These are phyloP conservation scores for Brachionus calyciflorus DNA, from an alignment of 1,140 invertebrate species.

Conservation along the genomic window DNA sequence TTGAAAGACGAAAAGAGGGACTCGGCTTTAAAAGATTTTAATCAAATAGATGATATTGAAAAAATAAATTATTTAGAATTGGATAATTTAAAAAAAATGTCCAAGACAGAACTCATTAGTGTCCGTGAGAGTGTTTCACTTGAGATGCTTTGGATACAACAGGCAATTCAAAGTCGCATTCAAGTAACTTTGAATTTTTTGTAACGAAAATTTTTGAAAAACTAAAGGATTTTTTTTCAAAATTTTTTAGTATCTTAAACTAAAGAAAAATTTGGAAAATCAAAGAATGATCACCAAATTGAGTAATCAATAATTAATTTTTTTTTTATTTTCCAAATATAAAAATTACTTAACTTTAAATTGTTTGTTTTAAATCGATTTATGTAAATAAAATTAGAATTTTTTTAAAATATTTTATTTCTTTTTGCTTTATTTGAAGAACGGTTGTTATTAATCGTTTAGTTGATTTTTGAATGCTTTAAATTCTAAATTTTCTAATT, in stretches of 20 bases:
- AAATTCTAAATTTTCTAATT: too few relatives aligned
- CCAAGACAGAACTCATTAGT: conserved; percentile 11
- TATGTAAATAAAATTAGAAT: conserved; percentile 17
- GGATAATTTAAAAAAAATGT: conserved; percentile 13
- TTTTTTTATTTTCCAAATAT: conserved; percentile 19
- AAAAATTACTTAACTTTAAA: too few relatives aligned
- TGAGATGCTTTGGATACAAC: conserved; percentile 42
- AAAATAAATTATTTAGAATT: conserved; percentile 21
- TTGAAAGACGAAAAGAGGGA: neutral
- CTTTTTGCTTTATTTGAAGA: neutral
- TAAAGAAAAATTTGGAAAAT: conserved; percentile 42
- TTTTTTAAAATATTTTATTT: neutral
- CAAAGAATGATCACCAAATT: conserved; percentile 26
- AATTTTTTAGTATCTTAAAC: conserved; percentile 18
- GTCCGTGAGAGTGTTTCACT: conserved; percentile 33
- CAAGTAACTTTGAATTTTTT: conserved; percentile 8
- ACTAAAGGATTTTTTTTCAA: neutral
- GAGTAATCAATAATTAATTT: neutral
- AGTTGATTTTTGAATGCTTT: neutral
- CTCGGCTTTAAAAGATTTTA: neutral
- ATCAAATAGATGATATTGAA: conserved; percentile 14
- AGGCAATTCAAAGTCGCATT: conserved; percentile 41
- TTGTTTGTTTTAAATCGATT: neutral
- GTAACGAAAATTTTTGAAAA: too few relatives aligned
- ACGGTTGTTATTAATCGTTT: neutral